Conservation (phyloP, 64 coral and sea anemone genomes). For the Dendrophyllia cribrosa region DNA sequence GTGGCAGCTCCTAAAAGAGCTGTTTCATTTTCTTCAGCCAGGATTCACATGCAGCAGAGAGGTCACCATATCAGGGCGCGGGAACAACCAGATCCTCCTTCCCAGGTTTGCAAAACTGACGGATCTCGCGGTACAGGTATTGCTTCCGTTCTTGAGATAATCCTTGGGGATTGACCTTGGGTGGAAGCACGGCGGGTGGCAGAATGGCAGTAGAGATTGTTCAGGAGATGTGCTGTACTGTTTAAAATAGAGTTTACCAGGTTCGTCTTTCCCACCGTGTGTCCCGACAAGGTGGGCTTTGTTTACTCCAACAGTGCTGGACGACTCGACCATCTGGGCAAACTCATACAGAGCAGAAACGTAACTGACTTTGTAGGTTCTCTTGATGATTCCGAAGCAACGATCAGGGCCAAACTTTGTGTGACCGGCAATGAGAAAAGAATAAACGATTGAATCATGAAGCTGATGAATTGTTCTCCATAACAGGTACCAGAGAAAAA, state of each 20-base stretch:
- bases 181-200: neutral
- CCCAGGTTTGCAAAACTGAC: slow-evolving; percentile 1
- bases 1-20: no score
- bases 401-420: slow-evolving; percentile 35
- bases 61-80: neutral
- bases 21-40: no score
- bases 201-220: neutral
- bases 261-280: slow-evolving; percentile 32
- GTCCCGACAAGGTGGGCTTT: slow-evolving; percentile 45
- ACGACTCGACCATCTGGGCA: slow-evolving; percentile 40
- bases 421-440: slow-evolving; percentile 9
- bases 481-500: slow-evolving; percentile 22
- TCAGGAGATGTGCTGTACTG: neutral
- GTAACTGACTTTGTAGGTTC: slow-evolving; percentile 15
- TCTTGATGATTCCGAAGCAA: slow-evolving; percentile 19
- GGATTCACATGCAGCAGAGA: no score
- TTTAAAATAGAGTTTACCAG: slow-evolving; percentile 22
- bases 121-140: neutral
- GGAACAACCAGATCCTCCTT: slow-evolving; percentile 8
- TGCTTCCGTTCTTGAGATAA: neutral
- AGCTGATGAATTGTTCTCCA: slow-evolving; percentile 1
- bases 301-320: slow-evolving; percentile 42
- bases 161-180: neutral
- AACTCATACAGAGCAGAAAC: slow-evolving; percentile 50
- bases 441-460: neutral